Percentiles rank a stretch among this genome's conserved stretches.
phyloP scores from a whole-genome alignment of 2,888 invertebrate species.

The Brachyptera putata region DNA sequence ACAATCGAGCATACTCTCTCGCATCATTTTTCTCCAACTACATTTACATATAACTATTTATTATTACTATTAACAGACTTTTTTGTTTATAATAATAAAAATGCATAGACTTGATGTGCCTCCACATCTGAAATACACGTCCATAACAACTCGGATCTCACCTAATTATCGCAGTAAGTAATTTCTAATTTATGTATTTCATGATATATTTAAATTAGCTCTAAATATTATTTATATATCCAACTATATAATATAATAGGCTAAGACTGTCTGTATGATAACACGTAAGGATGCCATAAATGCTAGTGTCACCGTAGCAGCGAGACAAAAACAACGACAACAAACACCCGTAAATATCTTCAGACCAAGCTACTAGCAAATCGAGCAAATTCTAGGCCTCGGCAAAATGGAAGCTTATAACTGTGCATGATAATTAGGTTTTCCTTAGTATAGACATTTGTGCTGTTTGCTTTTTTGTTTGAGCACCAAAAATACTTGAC shows the following conservation, averaged over 20 bases:
- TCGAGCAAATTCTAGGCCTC: constrained; percentile 21
- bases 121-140: constrained; percentile 7
- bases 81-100: constrained; percentile 15
- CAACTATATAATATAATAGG: background rate
- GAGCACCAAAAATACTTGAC: constrained; percentile 5
- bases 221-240: constrained; percentile 1
- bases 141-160: constrained; percentile 8
- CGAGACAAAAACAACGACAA: constrained; percentile 24
- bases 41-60: constrained; percentile 9
- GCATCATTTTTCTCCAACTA: no score
- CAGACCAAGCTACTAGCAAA: constrained; percentile 21
- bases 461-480: background rate
- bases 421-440: constrained; percentile 29
- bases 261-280: background rate
- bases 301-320: background rate
- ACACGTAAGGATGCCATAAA: background rate
- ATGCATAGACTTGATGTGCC: background rate
- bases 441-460: background rate
- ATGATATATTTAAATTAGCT: background rate
- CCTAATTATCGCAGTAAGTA: background rate
- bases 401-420: constrained; percentile 32
- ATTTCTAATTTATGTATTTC: background rate
- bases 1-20: no score
- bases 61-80: constrained; percentile 3
- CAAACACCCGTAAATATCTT: constrained; percentile 32